Conservation (phyloP, 2,888 invertebrate species). For the Dryobota labecula region DNA sequence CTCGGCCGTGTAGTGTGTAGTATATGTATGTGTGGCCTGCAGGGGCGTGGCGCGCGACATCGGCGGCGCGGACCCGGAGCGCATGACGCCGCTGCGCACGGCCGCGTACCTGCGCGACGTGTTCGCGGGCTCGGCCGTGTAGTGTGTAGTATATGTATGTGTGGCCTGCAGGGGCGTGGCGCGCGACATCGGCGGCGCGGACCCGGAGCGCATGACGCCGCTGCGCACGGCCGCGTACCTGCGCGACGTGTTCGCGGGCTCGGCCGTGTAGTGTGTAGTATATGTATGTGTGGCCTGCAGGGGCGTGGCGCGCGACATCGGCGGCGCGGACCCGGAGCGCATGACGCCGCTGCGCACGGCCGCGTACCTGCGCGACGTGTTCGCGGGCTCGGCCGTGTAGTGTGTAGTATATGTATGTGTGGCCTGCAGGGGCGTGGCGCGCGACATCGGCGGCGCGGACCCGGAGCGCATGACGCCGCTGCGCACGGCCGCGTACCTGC, state of each 20-base stretch:
- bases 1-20: slow-evolving; percentile 80
- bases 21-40: slow-evolving; percentile 63
- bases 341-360: slow-evolving; percentile 96
- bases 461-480: slow-evolving; percentile 98
- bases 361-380: slow-evolving; percentile 90
- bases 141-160: background rate
- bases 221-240: slow-evolving; percentile 94
- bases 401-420: background rate
- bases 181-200: slow-evolving; percentile 94
- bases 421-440: slow-evolving; percentile 81
- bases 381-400: slow-evolving; percentile 83
- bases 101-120: slow-evolving; percentile 92
- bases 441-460: slow-evolving; percentile 95
- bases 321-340: slow-evolving; percentile 96
- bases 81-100: slow-evolving; percentile 95
- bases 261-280: slow-evolving; percentile 80
- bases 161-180: slow-evolving; percentile 78
- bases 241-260: slow-evolving; percentile 65
- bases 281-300: slow-evolving; percentile 65
- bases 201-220: slow-evolving; percentile 98
- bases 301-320: slow-evolving; percentile 91
- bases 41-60: slow-evolving; percentile 90
- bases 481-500: slow-evolving; percentile 93
- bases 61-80: slow-evolving; percentile 96
- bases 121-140: slow-evolving; percentile 83